These are phyloP conservation scores for Helicoverpa zea DNA, from an alignment of 1,140 invertebrate genomes.

Conservation along the genomic window DNA sequence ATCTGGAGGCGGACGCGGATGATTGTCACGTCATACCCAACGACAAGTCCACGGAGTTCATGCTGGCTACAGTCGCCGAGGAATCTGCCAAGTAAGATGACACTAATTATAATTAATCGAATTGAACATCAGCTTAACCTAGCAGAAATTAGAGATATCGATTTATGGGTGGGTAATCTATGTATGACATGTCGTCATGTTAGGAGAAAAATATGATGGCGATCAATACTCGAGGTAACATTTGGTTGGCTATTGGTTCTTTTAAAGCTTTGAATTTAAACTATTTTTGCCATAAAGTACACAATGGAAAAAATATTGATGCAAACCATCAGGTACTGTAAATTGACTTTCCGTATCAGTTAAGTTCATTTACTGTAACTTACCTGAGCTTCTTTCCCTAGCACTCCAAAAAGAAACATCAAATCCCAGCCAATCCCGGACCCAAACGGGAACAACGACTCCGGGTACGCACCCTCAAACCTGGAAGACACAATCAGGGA, in stretches of 20 bases:
- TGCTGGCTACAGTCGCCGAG: conserved; percentile 94
- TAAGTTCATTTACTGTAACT: not conserved
- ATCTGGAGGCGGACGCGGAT: conserved; percentile 87
- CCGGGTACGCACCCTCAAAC: conserved; percentile 91
- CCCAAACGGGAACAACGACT: conserved; percentile 93
- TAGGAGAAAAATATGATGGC: too few species aligned
- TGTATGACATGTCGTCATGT: too few species aligned
- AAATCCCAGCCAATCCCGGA: conserved; percentile 88
- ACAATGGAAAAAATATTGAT: too few species aligned
- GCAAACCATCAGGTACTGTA: not conserved
- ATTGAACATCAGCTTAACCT: too few species aligned
- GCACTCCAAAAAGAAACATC: conserved; percentile 84
- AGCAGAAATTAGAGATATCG: too few species aligned
- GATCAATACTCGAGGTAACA: too few species aligned
- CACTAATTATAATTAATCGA: not conserved
- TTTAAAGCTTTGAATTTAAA: too few species aligned
- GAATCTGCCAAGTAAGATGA: conserved; percentile 90
- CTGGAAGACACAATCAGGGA: conserved; percentile 86
- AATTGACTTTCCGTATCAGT: not conserved
- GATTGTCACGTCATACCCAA: conserved; percentile 95
- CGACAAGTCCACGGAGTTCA: conserved; percentile 96
- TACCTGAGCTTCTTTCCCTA: conserved; percentile 48
- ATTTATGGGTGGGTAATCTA: too few species aligned
- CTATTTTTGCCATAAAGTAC: too few species aligned
- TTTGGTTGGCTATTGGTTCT: too few species aligned